These are phyloP conservation scores for Gorsachius magnificus DNA, from an alignment of 2,797 vertebrate species.

Conservation along the genomic window DNA sequence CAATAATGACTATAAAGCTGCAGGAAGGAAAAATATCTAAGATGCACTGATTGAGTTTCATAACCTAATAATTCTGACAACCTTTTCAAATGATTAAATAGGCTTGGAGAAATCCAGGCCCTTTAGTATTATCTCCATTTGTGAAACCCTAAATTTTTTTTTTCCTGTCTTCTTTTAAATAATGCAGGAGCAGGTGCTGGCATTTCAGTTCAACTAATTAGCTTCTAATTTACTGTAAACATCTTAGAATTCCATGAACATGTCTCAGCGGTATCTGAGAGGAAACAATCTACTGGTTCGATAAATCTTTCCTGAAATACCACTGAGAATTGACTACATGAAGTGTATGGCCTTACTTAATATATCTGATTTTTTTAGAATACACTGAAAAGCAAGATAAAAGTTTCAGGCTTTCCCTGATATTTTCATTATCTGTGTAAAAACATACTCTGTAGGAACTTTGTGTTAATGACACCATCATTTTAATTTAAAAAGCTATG, in stretches of 20 bases:
- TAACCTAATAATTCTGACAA: slow-evolving; percentile 58
- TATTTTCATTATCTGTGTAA: background rate
- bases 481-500: slow-evolving; percentile 17
- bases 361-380: slow-evolving; percentile 8
- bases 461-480: background rate
- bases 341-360: slow-evolving; percentile 23
- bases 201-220: slow-evolving; percentile 74
- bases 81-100: slow-evolving; percentile 64
- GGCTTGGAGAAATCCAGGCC: slow-evolving; percentile 15
- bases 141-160: slow-evolving; percentile 6
- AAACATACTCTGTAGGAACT: background rate
- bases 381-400: background rate
- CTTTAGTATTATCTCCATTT: slow-evolving; percentile 57
- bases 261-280: slow-evolving; percentile 62
- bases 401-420: background rate
- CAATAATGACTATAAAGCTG: slow-evolving; percentile 52
- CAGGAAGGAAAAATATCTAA: slow-evolving; percentile 48
- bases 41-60: slow-evolving; percentile 40
- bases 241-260: slow-evolving; percentile 67
- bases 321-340: slow-evolving; percentile 47
- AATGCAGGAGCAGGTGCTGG: slow-evolving; percentile 71
- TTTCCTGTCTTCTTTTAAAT: slow-evolving; percentile 44
- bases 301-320: slow-evolving; percentile 70
- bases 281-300: slow-evolving; percentile 69
- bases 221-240: slow-evolving; percentile 75